Conservation (phyloP, 2,113 vertebrate genomes). For the Hoplias malabaricus region DNA sequence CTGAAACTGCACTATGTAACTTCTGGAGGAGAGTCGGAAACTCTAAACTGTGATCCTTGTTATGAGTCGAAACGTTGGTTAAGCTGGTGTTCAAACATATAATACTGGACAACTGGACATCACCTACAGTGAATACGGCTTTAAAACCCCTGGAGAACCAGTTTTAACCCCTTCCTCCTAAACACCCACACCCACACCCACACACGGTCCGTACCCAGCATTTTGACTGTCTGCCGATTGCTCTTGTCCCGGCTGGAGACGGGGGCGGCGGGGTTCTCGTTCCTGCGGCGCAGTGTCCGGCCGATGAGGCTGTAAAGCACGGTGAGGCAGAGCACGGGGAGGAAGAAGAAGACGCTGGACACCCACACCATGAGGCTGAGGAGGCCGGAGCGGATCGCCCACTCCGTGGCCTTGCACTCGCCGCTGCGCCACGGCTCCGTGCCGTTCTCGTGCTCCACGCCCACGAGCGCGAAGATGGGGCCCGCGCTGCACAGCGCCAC, state of each 20-base stretch:
- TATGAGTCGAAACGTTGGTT: too few species aligned
- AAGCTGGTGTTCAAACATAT: too few species aligned
- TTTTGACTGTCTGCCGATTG: slow-evolving; percentile 94
- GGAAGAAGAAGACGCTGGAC: slow-evolving; percentile 92
- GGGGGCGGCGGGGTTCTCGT: slow-evolving; percentile 77
- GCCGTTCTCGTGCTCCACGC: slow-evolving; percentile 85
- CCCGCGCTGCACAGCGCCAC: slow-evolving; percentile 86
- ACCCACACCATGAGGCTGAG: slow-evolving; percentile 95
- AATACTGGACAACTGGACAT: too few species aligned
- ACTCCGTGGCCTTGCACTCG: slow-evolving; percentile 92
- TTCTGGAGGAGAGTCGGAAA: too few species aligned
- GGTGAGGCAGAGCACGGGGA: slow-evolving; percentile 92
- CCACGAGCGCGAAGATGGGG: slow-evolving; percentile 91
- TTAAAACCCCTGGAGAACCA: too few species aligned
- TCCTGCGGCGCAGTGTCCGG: slow-evolving; percentile 86
- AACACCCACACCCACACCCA: neutral
- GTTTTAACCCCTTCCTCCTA: too few species aligned
- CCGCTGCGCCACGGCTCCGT: slow-evolving; percentile 79
- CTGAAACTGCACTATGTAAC: too few species aligned
- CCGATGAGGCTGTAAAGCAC: slow-evolving; percentile 96
- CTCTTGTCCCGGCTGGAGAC: slow-evolving; percentile 84
- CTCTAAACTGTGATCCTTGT: too few species aligned
- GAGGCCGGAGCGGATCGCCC: slow-evolving; percentile 89
- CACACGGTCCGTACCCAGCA: slow-evolving; percentile 83
- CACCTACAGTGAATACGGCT: too few species aligned